Conservation (phyloP, 2,113 vertebrate species). For the Elachura formosa region DNA sequence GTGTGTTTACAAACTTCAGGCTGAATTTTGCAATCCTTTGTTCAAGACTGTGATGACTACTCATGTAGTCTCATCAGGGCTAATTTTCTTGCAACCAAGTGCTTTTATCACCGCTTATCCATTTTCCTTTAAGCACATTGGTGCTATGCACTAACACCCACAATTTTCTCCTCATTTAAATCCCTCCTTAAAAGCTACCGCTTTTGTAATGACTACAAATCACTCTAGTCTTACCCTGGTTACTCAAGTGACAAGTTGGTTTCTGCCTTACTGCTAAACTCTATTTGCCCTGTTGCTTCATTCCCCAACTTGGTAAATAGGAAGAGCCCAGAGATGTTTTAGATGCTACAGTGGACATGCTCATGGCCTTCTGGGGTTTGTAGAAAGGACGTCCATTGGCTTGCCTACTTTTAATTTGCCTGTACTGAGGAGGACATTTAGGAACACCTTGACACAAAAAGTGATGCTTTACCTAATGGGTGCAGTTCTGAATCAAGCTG, state of each 20-base stretch:
- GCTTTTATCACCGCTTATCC: background rate
- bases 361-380: background rate
- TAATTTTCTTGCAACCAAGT: background rate
- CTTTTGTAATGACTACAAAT: background rate
- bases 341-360: accelerated
- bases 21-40: slow-evolving; percentile 25
- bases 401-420: background rate
- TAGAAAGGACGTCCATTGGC: background rate
- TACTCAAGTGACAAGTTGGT: background rate
- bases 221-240: background rate
- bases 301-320: background rate
- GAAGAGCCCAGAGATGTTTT: background rate
- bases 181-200: background rate
- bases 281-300: background rate
- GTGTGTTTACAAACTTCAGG: slow-evolving; percentile 17
- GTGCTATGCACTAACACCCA: background rate
- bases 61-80: background rate
- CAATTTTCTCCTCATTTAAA: slow-evolving; percentile 24
- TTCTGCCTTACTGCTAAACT: background rate
- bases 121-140: background rate
- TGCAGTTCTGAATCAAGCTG: background rate
- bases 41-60: background rate
- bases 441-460: background rate
- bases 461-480: background rate
- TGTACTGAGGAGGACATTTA: background rate